These are phyloP conservation scores for Dione juno DNA, from an alignment of 2,888 invertebrate species.

Conservation along the genomic window DNA sequence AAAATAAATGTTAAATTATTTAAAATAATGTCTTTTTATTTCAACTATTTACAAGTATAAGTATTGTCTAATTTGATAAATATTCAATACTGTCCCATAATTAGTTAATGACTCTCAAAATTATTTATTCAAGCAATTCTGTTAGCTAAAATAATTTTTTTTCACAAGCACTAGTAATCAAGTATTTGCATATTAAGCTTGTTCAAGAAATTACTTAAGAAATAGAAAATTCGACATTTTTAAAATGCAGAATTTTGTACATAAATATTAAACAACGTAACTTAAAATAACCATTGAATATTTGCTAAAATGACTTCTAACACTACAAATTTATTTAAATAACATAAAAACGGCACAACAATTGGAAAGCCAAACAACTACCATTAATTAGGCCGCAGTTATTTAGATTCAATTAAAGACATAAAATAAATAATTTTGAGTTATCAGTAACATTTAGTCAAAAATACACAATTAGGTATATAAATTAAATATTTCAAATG, in stretches of 20 bases:
- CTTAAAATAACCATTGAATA: not conserved
- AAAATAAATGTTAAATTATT: conserved; percentile 65
- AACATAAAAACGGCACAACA: too few species aligned
- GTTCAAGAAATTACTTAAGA: too few species aligned
- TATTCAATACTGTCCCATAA: conserved; percentile 64
- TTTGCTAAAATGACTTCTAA: not conserved
- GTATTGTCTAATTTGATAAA: conserved; percentile 64
- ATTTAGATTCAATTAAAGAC: too few species aligned
- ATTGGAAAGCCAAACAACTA: too few species aligned
- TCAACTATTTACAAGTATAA: conserved; percentile 63
- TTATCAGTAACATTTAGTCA: too few species aligned
- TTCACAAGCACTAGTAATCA: conserved; percentile 44
- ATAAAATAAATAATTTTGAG: too few species aligned
- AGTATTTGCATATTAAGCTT: conserved; percentile 7
- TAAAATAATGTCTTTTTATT: conserved; percentile 84
- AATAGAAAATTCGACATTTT: not conserved
- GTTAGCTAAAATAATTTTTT: conserved; percentile 6
- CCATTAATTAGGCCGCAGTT: too few species aligned
- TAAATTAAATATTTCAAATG: too few species aligned
- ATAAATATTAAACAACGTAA: not conserved
- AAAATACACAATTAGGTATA: too few species aligned
- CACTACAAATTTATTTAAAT: too few species aligned
- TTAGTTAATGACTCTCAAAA: conserved; percentile 28
- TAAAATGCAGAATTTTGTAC: not conserved
- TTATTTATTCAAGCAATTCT: conserved; percentile 20